Base-by-base conservation (phyloP, 2,113 vertebrate species). In the Phasianus colchicus region DNA sequence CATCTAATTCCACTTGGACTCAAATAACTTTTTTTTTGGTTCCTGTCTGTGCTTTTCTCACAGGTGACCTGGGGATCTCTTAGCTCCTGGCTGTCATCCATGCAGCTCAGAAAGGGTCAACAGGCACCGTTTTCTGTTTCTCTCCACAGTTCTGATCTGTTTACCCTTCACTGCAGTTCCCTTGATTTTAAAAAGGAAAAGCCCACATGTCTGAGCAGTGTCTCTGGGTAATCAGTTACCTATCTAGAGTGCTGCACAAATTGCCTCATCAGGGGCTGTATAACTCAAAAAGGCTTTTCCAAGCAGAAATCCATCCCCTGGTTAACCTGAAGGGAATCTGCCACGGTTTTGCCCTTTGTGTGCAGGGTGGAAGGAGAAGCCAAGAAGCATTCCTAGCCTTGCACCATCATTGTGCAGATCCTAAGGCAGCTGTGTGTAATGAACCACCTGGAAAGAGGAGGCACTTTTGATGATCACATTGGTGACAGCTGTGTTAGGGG, bases 281-380 rank as follows among this genome's bases (percentile, higher is more conserved):
- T 67, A 72, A 47, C 18, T 40, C 42, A 5, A 29, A 25, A 34
- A 66, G 38, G 19, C 18, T 61, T 92, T 86, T 29, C 50, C 47
- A 55, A 22, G 50, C 66, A 25, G n/a, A 74, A 86, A 34, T 60
- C 52, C 19, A 18, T 86, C 67, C 42, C 24, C 32, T 25, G 57
- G 17, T 4, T 64, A 25, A 32, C 32, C 14, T 0, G 0, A 60
- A 19, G 18, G 10, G 19, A 52, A 57, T 9, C 21, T 38, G 47
- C 16, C 21, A 11, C 38, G 50, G 45, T 36, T 86, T n/a, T 66
- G 7, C 79, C 32, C 36, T 72, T 5, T 32, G 10, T 57, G 4
- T 27, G 7, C 38, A 43, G 40, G n/a, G 25, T 55, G 32, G 27
- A 70, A 92, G 40, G 40, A 85, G 42, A 29, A 70, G 11, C 10